A percentile compares a stretch with the other conserved stretches of the same genome.
Conservation (phyloP, 2,113 vertebrate species). For the Phylloscopus trochilus region DNA sequence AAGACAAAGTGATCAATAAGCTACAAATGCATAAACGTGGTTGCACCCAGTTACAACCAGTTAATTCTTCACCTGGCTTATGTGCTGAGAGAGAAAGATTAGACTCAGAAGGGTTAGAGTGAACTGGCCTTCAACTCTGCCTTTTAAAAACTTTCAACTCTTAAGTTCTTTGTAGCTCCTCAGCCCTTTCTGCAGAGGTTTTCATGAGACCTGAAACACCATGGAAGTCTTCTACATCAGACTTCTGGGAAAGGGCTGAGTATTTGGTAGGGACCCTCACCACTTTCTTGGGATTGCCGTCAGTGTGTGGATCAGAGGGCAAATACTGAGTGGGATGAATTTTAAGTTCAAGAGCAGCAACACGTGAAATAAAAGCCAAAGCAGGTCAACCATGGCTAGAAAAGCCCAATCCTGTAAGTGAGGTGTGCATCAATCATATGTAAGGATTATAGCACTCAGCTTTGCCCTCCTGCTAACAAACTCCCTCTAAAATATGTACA, state of each 20-base stretch:
- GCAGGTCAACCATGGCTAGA: neutral
- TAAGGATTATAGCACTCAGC: neutral
- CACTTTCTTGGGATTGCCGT: neutral
- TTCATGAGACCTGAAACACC: neutral
- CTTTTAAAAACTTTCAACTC: neutral
- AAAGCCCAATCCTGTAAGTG: neutral
- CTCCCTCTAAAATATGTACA: neutral
- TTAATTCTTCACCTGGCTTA: neutral
- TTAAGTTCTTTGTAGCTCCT: neutral
- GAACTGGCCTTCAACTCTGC: neutral
- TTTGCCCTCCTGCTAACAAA: neutral
- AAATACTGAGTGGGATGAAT: neutral
- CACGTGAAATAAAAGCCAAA: neutral
- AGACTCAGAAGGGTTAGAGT: neutral
- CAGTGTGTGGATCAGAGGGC: neutral
- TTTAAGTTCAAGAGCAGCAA: neutral
- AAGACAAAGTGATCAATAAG: neutral
- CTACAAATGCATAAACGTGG: neutral
- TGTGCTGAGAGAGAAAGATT: neutral
- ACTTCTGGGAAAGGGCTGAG: neutral
- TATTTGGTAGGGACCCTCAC: neutral
- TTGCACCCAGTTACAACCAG: neutral
- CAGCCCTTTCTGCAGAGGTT: neutral
- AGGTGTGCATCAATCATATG: neutral
- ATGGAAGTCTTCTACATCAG: neutral